phyloP scores from a whole-genome alignment of 2,113 vertebrate species.

The Solea solea region DNA sequence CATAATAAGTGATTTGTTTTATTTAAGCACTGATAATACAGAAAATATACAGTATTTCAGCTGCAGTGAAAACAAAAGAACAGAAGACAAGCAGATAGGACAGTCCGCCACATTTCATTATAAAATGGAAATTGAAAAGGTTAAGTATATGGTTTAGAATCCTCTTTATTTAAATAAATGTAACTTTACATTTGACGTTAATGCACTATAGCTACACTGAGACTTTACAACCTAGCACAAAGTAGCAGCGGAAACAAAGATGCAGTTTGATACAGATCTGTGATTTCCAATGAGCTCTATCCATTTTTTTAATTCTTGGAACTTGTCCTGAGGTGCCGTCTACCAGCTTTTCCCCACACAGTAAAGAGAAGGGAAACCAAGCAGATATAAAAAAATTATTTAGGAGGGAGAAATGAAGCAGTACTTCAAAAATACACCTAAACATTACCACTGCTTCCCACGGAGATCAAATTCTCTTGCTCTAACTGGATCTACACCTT shows the following conservation, averaged over 20 bases:
- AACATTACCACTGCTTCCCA: conserved; percentile 18
- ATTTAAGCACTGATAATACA: conserved; percentile 37
- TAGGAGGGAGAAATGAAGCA: conserved; percentile 6
- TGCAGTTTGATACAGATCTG: neutral
- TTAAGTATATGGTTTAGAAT: conserved; percentile 33
- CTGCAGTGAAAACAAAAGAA: conserved; percentile 6
- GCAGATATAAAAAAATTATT: conserved; percentile 4
- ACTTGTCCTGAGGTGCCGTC: conserved; percentile 40
- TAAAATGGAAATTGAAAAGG: neutral
- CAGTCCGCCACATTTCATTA: neutral
- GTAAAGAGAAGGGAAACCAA: conserved; percentile 5
- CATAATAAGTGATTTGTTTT: conserved; percentile 28
- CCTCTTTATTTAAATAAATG: conserved; percentile 66
- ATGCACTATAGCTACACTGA: conserved; percentile 14
- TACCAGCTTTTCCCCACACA: conserved; percentile 8
- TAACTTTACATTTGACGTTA: conserved; percentile 52
- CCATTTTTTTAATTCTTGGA: neutral
- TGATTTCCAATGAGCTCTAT: neutral
- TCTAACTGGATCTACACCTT: conserved; percentile 32
- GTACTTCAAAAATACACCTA: conserved; percentile 24
- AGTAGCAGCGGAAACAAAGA: conserved; percentile 39
- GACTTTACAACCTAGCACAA: conserved; percentile 45
- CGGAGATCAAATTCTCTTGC: conserved; percentile 25
- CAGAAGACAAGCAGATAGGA: neutral
- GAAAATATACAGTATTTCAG: conserved; percentile 25